Base-by-base conservation (phyloP, 2,888 invertebrate species). In the Volucella inflata region DNA sequence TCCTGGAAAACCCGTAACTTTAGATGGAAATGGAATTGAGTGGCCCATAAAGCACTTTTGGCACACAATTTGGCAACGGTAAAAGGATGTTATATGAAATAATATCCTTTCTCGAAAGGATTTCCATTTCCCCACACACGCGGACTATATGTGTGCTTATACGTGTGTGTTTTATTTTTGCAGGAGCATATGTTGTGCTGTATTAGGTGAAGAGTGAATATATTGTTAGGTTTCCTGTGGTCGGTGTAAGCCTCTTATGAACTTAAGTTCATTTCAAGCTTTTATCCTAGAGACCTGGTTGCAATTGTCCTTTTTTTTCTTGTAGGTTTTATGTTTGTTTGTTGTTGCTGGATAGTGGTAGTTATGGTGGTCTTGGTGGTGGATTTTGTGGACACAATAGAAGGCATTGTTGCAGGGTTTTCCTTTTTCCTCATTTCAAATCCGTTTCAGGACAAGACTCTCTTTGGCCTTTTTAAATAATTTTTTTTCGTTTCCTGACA, bases 11-110 rank as follows among this genome's bases (percentile, higher is more conserved):
- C 53, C 53, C 51, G 36, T 67, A 51, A 51, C 59, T 38, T 76
- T 30, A 30, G 30, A 30, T 30, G 30, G 30, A 48, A 30, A 44
- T 14, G 51, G 51, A 62, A 68, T 62, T 68, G 53, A 62, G 62
- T 53, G 68, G 30, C 53, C 68, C 77, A 62, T 77, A 77, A 68
- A 68, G 68, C 48, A 70, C 62, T 68, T 77, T 77, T 70, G 68
- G 77, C 68, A 77, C 77, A 77, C 77, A 77, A 77, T 77, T 68
- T 68, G 48, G 60, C 40, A 62, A 48, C 40, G 30, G 77, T 40
- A 51, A 68, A 68, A 53, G 60, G 76, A 60, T 50, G 51, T 46
- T 50, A 46, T 68, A 46, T 67, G 51, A 36, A 67, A 68, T 67
- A 60, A 68, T 60, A 60, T 68, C 50, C 59, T 48, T 46, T 53